Conservation (phyloP, 2,888 invertebrate species). For the Griposia aprilina region DNA sequence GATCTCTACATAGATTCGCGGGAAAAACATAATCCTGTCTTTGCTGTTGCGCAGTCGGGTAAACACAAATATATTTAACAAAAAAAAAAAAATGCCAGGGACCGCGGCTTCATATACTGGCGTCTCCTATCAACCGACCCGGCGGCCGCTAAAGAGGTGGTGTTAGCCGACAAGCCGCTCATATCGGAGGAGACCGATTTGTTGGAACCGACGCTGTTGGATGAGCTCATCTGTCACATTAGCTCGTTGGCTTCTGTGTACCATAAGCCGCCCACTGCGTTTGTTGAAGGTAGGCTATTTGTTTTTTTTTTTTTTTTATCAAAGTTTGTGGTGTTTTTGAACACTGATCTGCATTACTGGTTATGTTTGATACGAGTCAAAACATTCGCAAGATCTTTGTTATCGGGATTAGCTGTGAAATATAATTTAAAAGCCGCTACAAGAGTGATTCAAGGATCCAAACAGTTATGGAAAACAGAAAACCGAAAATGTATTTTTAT, state of each 20-base stretch:
- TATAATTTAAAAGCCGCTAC: too few species aligned
- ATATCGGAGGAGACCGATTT: slow-evolving; percentile 99
- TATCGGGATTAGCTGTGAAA: too few species aligned
- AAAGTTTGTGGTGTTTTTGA: neutral
- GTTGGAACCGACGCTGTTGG: slow-evolving; percentile 98
- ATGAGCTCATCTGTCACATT: slow-evolving; percentile 99
- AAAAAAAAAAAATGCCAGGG: slow-evolving; percentile 87
- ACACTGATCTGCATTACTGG: neutral
- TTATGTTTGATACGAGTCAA: neutral
- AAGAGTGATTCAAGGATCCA: too few species aligned
- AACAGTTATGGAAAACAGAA: too few species aligned
- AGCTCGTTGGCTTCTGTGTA: slow-evolving; percentile 99
- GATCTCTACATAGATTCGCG: too few species aligned
- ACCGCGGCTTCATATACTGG: slow-evolving; percentile 99
- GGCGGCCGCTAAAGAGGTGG: slow-evolving; percentile 99
- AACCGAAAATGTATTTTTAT: neutral
- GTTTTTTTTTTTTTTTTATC: neutral
- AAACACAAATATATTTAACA: too few species aligned
- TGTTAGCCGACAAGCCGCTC: slow-evolving; percentile 99
- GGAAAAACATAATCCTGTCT: too few species aligned
- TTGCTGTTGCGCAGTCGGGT: too few species aligned
- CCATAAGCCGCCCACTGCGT: slow-evolving; percentile 99
- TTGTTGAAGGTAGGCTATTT: slow-evolving; percentile 95
- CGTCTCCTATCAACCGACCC: slow-evolving; percentile 99
- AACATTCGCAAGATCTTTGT: too few species aligned